Evolutionary conservation across 2,113 vertebrate genomes (phyloP).

Genomic region (Etheostoma cragini): DNA sequence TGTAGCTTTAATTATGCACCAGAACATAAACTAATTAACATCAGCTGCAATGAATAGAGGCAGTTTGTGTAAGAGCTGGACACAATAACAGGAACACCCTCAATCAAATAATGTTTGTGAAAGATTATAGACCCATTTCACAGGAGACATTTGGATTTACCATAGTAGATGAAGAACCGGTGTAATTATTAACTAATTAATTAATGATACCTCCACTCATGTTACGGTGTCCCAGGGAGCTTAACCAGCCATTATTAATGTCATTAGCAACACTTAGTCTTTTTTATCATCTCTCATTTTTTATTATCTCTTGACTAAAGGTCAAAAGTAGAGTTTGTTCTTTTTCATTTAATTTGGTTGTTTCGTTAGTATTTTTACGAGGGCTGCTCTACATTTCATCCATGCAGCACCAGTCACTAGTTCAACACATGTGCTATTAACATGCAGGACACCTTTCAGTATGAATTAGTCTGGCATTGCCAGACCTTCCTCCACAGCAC

Average conservation of each 20-base stretch:
- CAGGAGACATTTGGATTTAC: not conserved
- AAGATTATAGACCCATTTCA: not conserved
- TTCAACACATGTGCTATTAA: no score
- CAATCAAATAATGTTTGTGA: not conserved
- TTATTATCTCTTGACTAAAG: not conserved
- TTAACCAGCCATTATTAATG: not conserved
- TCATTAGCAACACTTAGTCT: not conserved
- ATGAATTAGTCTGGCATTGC: no score
- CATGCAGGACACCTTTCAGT: no score
- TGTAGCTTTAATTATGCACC: slow-evolving; percentile 12
- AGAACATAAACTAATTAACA: slow-evolving; percentile 13
- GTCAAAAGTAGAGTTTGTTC: not conserved
- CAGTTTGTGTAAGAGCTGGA: not conserved
- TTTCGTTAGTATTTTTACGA: no score
- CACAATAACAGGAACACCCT: not conserved
- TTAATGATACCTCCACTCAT: no score
- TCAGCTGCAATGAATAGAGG: not conserved
- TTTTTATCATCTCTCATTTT: not conserved
- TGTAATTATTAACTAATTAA: no score
- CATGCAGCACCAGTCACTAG: not conserved
- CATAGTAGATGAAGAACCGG: no score
- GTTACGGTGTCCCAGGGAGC: no score
- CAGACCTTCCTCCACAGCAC: no score
- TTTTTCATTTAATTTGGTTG: not conserved
- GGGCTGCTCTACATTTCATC: not conserved